Percentiles rank a stretch among this genome's conserved stretches.
Conservation (phyloP, 2,113 vertebrate species). For the Sinosuthora webbiana region DNA sequence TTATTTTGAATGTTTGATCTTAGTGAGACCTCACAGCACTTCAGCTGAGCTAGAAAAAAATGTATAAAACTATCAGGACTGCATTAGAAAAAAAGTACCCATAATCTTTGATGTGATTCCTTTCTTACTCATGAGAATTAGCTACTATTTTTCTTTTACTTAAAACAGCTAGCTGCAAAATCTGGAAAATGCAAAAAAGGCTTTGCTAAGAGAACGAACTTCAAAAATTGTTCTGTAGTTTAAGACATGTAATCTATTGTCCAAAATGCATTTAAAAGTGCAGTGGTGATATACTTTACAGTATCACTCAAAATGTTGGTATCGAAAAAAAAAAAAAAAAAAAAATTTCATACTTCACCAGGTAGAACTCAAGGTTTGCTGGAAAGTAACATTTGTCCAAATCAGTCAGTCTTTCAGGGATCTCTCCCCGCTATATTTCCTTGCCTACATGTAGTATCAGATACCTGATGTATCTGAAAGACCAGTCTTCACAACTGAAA, state of each 20-base stretch:
- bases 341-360: not conserved
- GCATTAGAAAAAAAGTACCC: conserved; percentile 26
- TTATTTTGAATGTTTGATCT: conserved; percentile 40
- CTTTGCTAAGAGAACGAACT: not conserved
- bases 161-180: conserved; percentile 2
- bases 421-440: not conserved
- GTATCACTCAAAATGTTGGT: not conserved
- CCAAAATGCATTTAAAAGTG: not conserved
- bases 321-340: not conserved
- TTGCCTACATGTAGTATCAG: not conserved
- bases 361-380: not conserved
- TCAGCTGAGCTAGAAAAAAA: conserved; percentile 32
- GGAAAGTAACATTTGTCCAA: not conserved
- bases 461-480: not conserved
- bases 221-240: not conserved
- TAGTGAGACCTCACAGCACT: conserved; percentile 11
- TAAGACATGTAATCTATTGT: not conserved
- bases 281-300: not conserved
- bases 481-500: not conserved
- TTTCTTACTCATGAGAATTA: conserved; percentile 19
- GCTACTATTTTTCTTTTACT: not conserved
- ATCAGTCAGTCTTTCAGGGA: not conserved
- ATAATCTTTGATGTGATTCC: conserved; percentile 23
- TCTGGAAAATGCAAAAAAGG: not conserved
- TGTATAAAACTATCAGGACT: not conserved